These are phyloP conservation scores for Brachycybe producta DNA, from an alignment of 2,888 invertebrate species.

Conservation along the genomic window DNA sequence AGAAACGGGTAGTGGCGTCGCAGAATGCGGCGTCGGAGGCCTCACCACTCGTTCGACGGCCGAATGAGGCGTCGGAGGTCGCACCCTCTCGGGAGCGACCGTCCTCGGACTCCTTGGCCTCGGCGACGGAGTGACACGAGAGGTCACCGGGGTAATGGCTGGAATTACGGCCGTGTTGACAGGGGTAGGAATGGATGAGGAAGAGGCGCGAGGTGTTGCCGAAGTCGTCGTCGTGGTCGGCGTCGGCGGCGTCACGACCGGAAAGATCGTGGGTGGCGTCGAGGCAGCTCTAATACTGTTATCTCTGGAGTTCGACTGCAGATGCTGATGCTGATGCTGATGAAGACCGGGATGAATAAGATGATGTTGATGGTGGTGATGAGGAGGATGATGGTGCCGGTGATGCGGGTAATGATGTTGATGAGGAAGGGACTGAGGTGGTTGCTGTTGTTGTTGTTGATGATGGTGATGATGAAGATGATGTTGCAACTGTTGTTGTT, in stretches of 20 bases:
- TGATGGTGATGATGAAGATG: constrained; percentile 3
- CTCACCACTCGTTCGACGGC: constrained; percentile 48
- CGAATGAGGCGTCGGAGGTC: constrained; percentile 19
- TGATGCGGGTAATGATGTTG: constrained; percentile 4
- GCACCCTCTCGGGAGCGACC: not conserved
- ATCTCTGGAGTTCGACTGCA: constrained; percentile 16
- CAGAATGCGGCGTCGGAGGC: constrained; percentile 28
- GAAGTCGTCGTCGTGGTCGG: not conserved
- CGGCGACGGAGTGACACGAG: not conserved
- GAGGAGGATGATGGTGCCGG: constrained; percentile 5
- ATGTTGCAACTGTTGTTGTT: not conserved
- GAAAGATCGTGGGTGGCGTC: constrained; percentile 19
- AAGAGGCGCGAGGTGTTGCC: constrained; percentile 6
- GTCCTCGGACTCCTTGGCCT: not conserved
- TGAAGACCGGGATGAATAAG: constrained; percentile 9
- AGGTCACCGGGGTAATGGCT: constrained; percentile 4
- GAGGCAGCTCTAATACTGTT: too few relatives aligned
- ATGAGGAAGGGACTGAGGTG: constrained; percentile 1
- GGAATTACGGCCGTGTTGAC: constrained; percentile 19
- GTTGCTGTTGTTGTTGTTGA: not conserved
- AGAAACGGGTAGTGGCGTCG: constrained; percentile 18
- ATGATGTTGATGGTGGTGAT: not conserved
- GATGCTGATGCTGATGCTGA: constrained; percentile 17
- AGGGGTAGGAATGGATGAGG: constrained; percentile 1
- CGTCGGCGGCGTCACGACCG: constrained; percentile 10